phyloP scores from a whole-genome alignment of 2,888 invertebrate genomes.

The Catotricha subobsoleta region DNA sequence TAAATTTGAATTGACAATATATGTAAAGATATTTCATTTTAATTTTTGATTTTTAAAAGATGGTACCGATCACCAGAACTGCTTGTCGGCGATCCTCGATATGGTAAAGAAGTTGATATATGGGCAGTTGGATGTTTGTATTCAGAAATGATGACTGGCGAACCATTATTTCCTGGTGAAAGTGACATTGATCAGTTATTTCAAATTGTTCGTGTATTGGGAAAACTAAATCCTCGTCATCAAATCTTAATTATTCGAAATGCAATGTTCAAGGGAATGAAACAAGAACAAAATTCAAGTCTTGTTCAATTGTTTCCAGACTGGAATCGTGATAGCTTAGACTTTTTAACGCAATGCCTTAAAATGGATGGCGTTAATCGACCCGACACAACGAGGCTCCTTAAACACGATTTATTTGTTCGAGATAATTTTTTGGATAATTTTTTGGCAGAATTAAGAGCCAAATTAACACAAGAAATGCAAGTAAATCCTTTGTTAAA shows the following conservation, averaged over 20 bases:
- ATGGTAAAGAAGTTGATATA: conserved; percentile 57
- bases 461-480: conserved; percentile 44
- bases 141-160: conserved; percentile 68
- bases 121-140: conserved; percentile 77
- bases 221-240: conserved; percentile 35
- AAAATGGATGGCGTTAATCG: conserved; percentile 47
- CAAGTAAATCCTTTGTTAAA: conserved; percentile 33
- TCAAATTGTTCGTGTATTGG: conserved; percentile 60
- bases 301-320: conserved; percentile 28
- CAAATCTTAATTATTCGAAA: conserved; percentile 30
- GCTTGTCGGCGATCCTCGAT: conserved; percentile 61
- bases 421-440: conserved; percentile 46
- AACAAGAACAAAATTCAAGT: conserved; percentile 19
- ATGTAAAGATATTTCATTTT: not conserved
- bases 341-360: conserved; percentile 32
- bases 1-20: no score
- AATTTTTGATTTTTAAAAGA: conserved; percentile 7
- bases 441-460: conserved; percentile 45
- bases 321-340: conserved; percentile 29
- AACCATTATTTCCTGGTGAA: conserved; percentile 69
- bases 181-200: conserved; percentile 79
- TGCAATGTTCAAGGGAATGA: conserved; percentile 28
- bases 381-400: conserved; percentile 41
- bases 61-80: conserved; percentile 83
- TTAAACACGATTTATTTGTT: conserved; percentile 46